Percentiles rank a stretch among this genome's conserved stretches.
Conservation (phyloP, 1,140 invertebrate species). For the Drosophila suzukii region DNA sequence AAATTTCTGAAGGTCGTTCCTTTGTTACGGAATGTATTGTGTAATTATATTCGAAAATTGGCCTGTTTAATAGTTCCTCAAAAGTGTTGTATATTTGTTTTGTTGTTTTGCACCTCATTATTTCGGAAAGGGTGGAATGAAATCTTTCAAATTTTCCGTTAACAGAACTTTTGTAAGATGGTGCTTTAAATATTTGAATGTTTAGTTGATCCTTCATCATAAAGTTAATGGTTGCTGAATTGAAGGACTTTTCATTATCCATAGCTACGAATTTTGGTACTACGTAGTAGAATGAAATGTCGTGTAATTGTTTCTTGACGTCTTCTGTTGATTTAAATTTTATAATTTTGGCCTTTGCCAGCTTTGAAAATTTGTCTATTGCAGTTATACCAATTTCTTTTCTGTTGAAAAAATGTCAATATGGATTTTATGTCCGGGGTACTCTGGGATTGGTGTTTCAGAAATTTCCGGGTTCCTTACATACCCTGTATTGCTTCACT, state of each 20-base stretch:
- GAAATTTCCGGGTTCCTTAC: no score
- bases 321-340: slow-evolving; percentile 16
- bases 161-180: slow-evolving; percentile 25
- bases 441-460: no score
- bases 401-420: no score
- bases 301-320: slow-evolving; percentile 12
- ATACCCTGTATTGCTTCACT: no score
- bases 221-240: slow-evolving; percentile 12
- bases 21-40: slow-evolving; percentile 41
- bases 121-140: slow-evolving; percentile 42
- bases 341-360: no score
- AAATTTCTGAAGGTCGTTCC: slow-evolving; percentile 34
- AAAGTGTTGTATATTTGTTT: slow-evolving; percentile 18
- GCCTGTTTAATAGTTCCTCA: slow-evolving; percentile 32
- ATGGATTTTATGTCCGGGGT: no score
- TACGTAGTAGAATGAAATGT: slow-evolving; percentile 29
- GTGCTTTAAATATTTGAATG: slow-evolving; percentile 20
- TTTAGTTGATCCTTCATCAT: slow-evolving; percentile 17
- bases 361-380: no score
- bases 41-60: slow-evolving; percentile 37
- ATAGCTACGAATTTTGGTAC: slow-evolving; percentile 18
- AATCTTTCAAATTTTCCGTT: slow-evolving; percentile 46
- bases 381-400: no score
- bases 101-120: slow-evolving; percentile 28
- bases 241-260: slow-evolving; percentile 50